Conservation (phyloP, 2,113 vertebrate species). For the Pycnonotus jocosus region DNA sequence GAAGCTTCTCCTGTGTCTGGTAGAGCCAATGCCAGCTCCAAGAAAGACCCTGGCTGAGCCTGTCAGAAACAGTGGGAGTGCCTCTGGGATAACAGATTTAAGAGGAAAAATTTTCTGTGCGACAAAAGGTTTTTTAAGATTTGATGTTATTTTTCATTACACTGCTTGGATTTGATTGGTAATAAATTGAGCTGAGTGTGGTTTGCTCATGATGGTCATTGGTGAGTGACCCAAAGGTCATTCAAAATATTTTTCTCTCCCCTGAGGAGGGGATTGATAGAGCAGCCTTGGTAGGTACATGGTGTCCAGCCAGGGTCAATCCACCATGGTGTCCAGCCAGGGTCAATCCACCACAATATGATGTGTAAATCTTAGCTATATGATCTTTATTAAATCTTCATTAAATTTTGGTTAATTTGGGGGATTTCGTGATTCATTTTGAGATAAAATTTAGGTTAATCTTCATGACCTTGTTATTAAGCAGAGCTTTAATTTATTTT, state of each 20-base stretch:
- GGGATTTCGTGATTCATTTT: background rate
- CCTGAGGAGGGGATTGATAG: background rate
- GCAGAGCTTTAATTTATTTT: background rate
- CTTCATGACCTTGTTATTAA: slow-evolving; percentile 1
- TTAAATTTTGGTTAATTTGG: background rate
- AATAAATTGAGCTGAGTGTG: background rate
- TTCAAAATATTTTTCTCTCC: background rate
- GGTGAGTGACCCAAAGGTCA: background rate
- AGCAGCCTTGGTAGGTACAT: background rate
- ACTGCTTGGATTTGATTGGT: background rate
- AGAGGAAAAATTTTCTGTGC: background rate
- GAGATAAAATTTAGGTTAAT: background rate
- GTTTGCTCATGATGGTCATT: background rate
- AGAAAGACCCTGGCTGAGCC: background rate
- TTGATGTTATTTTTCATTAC: background rate
- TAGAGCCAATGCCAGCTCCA: background rate
- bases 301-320: background rate
- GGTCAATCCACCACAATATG: background rate
- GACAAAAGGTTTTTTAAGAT: background rate
- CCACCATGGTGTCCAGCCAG: background rate
- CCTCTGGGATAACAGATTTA: background rate
- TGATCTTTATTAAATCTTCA: background rate
- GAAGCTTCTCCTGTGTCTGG: background rate
- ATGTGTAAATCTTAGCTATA: background rate
- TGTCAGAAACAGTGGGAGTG: too few relatives aligned